These are phyloP conservation scores for Scyliorhinus canicula DNA, from an alignment of 2,797 vertebrate genomes.

Conservation along the genomic window DNA sequence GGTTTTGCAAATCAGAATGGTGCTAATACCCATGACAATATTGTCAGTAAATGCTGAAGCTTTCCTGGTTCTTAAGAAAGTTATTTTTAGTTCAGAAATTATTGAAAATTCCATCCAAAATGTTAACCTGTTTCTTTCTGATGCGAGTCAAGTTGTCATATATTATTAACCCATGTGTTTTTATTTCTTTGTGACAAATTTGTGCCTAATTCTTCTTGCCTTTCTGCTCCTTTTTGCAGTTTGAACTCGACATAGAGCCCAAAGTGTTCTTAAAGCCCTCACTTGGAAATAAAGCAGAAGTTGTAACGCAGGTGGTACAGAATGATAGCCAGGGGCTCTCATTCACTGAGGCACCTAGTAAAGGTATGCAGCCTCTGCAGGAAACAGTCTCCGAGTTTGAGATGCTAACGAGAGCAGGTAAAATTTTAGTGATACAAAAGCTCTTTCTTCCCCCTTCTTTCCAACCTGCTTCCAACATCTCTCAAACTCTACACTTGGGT, in stretches of 20 bases:
- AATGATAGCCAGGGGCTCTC: constrained; percentile 81
- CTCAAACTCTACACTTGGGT: background rate
- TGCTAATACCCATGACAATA: background rate
- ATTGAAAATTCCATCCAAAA: background rate
- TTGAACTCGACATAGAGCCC: constrained; percentile 89
- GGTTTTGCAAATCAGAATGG: background rate
- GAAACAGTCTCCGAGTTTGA: constrained; percentile 75
- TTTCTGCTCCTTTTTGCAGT: constrained; percentile 56
- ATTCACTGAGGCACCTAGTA: constrained; percentile 73
- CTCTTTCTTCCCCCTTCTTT: background rate
- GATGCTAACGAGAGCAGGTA: constrained; percentile 79
- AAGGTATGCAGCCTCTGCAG: constrained; percentile 77
- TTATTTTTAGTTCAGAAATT: constrained; percentile 23
- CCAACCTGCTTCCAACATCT: background rate
- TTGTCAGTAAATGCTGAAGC: background rate
- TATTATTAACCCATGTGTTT: background rate
- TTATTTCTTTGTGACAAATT: background rate
- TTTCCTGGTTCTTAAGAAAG: background rate
- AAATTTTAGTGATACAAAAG: constrained; percentile 46
- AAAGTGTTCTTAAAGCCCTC: constrained; percentile 72
- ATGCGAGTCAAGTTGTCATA: background rate
- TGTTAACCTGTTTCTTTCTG: background rate
- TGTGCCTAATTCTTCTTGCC: background rate
- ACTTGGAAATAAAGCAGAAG: constrained; percentile 52
- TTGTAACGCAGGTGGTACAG: constrained; percentile 47